Conservation (phyloP, 2,888 invertebrate species). For the Lamellibrachia columna region DNA sequence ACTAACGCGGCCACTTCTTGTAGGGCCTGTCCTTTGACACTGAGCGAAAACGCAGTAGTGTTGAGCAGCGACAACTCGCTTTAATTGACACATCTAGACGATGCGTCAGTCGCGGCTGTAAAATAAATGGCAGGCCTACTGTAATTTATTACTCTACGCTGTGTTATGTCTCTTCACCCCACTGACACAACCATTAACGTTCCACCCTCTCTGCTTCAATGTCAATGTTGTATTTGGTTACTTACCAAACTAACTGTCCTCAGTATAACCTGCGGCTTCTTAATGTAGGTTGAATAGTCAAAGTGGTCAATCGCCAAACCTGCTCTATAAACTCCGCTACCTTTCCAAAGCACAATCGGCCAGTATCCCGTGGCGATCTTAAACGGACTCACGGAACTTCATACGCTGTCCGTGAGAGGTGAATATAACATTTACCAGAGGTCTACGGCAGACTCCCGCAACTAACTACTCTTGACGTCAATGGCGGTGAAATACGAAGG, state of each 20-base stretch:
- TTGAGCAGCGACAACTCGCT: neutral
- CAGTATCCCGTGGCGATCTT: no score
- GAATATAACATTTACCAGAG: no score
- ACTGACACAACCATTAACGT: neutral
- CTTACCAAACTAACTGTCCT: slow-evolving; percentile 72
- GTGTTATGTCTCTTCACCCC: neutral
- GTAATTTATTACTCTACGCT: neutral
- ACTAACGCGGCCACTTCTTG: no score
- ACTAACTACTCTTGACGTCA: no score
- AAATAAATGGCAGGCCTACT: neutral
- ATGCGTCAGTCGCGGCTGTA: neutral
- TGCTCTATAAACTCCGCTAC: slow-evolving; percentile 90
- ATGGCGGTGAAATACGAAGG: no score
- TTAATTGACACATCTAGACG: neutral
- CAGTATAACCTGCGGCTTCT: slow-evolving; percentile 92
- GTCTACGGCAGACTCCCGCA: no score
- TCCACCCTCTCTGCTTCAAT: neutral
- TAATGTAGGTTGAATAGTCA: slow-evolving; percentile 89
- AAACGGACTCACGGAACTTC: no score
- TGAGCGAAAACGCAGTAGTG: no score
- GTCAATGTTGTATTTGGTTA: neutral
- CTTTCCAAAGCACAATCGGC: no score
- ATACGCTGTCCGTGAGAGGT: no score
- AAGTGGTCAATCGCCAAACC: slow-evolving; percentile 91
- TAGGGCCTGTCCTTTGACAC: no score